Conservation (phyloP, 2,888 invertebrate genomes). For the Apamea sordens region DNA sequence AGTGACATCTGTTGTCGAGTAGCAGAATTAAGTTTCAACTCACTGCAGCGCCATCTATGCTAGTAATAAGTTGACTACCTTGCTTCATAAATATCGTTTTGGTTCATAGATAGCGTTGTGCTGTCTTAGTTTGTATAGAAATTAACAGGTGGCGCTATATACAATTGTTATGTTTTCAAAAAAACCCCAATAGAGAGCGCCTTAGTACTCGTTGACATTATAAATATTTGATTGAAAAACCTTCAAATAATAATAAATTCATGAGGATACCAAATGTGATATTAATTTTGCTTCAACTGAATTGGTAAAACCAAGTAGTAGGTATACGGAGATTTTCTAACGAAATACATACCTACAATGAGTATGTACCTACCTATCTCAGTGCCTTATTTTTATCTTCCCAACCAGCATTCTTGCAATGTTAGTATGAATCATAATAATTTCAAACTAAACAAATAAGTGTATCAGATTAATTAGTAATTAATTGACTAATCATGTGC, state of each 20-base stretch:
- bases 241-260: no score
- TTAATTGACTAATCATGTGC: slow-evolving; percentile 81
- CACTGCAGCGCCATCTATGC: slow-evolving; percentile 59
- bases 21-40: slow-evolving; percentile 55
- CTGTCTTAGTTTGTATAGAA: neutral
- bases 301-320: no score
- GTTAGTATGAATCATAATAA: slow-evolving; percentile 1
- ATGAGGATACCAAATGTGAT: neutral
- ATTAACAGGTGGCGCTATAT: slow-evolving; percentile 59
- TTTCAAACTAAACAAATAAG: slow-evolving; percentile 39
- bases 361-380: neutral
- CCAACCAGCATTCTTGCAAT: neutral
- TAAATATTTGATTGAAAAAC: neutral
- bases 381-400: neutral
- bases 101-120: slow-evolving; percentile 9
- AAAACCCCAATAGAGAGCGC: neutral
- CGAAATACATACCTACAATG: neutral
- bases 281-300: neutral
- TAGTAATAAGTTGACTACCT: neutral
- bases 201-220: neutral
- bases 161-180: neutral
- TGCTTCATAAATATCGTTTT: accelerated
- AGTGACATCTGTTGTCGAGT: slow-evolving; percentile 73
- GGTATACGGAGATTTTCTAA: no score
- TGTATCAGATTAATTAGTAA: slow-evolving; percentile 74